phyloP scores from a whole-genome alignment of 92 coral and sea anemone genomes.

The Porites lobata region DNA sequence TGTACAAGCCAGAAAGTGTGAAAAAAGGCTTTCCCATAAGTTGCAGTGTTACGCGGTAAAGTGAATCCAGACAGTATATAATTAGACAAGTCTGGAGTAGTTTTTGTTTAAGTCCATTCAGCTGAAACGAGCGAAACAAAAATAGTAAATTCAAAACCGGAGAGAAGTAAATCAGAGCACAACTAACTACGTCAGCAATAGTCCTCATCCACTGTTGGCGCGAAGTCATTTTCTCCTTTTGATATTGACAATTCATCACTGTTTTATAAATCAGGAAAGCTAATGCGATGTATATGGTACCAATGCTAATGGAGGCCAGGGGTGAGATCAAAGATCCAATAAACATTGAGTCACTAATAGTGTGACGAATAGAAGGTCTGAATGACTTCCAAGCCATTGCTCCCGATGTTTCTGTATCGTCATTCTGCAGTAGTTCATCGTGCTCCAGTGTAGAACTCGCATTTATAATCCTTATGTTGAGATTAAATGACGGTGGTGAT shows the following conservation, averaged over 20 bases:
- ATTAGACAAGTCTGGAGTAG: background rate
- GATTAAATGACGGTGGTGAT: background rate
- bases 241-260: no score
- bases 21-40: background rate
- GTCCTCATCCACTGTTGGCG: background rate
- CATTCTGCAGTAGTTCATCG: background rate
- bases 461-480: background rate
- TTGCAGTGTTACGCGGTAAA: background rate
- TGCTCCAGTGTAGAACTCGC: background rate
- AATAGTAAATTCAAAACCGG: background rate
- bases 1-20: background rate
- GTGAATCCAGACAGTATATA: background rate
- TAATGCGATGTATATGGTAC: no score
- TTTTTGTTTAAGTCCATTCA: no score
- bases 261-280: background rate
- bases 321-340: constrained; percentile 25
- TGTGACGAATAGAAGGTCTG: background rate
- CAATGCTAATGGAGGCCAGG: background rate
- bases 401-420: background rate
- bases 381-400: constrained; percentile 10
- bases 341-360: constrained; percentile 11
- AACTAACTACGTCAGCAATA: background rate
- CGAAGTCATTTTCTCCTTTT: no score
- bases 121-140: no score
- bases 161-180: background rate